Conservation (phyloP, 1,140 invertebrate genomes). For the Apocrypta bakeri region DNA sequence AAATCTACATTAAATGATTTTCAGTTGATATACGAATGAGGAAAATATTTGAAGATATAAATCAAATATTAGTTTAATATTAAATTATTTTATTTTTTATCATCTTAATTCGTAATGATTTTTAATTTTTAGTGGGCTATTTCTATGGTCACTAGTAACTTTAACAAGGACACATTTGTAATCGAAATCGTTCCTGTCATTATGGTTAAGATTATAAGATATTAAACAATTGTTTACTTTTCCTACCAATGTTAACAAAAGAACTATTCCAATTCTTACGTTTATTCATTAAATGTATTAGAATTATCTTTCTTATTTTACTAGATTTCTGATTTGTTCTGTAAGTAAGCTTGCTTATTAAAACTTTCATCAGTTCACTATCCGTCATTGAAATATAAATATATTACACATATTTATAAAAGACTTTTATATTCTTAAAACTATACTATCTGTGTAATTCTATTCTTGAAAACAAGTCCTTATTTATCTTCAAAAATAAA, state of each 20-base stretch:
- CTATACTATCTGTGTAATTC: too few species aligned
- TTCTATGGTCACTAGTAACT: too few species aligned
- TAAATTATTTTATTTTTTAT: too few species aligned
- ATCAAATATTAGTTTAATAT: too few species aligned
- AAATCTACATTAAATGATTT: too few species aligned
- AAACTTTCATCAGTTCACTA: conserved; percentile 11
- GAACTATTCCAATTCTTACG: neutral
- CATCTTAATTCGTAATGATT: too few species aligned
- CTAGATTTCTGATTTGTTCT: neutral
- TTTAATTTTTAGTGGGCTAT: neutral
- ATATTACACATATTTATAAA: neutral
- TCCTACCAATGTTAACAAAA: conserved; percentile 19
- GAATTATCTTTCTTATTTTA: conserved; percentile 30
- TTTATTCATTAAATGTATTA: conserved; percentile 25
- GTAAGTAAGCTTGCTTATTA: neutral
- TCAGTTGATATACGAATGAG: too few species aligned
- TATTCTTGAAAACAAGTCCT: too few species aligned
- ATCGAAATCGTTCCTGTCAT: neutral
- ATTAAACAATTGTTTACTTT: conserved; percentile 24
- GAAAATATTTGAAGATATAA: too few species aligned
- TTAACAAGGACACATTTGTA: too few species aligned
- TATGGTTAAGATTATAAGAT: neutral
- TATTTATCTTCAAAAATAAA: neutral
- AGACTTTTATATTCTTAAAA: too few species aligned
- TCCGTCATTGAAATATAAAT: neutral